Evolutionary conservation across 53 echinoderm and acorn worm genomes (phyloP), one percentile per base, ranked within the genome.

Genomic region (Echinarachnius parma): DNA sequence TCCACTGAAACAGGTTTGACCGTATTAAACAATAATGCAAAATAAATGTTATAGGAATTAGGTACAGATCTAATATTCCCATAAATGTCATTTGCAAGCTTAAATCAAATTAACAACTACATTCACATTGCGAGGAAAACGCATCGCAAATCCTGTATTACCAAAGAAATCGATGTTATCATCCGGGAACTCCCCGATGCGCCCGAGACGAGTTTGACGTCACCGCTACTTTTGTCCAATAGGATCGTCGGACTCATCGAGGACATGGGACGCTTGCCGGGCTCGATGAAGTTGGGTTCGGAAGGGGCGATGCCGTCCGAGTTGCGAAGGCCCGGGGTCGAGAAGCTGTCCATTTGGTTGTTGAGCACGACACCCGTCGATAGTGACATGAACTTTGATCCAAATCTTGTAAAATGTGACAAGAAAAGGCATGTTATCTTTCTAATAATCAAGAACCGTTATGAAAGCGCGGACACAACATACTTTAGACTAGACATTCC

Each of bases 311-410:
- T 81, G 28, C 82, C 82, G 69, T 81, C 82, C 18, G 82, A 81
- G 42, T 81, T 81, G 21, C 49, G 59, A 0, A 75, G 34, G 19
- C 66, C 82, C 1, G 82, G 82, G 5, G 82, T 74, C 24, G 82
- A 81, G 44, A 81, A 81, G 30, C 82, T 81, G 53, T 81, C 82
- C 75, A 81, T 81, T 28, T 81, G 82, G 62, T 81, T 81, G 75
- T 81, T 81, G 53, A 74, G 48, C 2, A 81, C 30, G 23, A 81
- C 61, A 13, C 82, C 82, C 18, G 74, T 81, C 48, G 61, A 34
- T 9, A 52, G 53, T 20, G 82, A 81, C 53, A 60, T 72, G 53
- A 75, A 75, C 25, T 75, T 72, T 9, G 82, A 74, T 2, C 82
- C 82, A 62, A 81, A 81, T 29, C 82, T 68, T 49, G 42, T 39